Evolutionary conservation across 1,140 invertebrate species (phyloP).

Genomic region (Eciton burchellii): DNA sequence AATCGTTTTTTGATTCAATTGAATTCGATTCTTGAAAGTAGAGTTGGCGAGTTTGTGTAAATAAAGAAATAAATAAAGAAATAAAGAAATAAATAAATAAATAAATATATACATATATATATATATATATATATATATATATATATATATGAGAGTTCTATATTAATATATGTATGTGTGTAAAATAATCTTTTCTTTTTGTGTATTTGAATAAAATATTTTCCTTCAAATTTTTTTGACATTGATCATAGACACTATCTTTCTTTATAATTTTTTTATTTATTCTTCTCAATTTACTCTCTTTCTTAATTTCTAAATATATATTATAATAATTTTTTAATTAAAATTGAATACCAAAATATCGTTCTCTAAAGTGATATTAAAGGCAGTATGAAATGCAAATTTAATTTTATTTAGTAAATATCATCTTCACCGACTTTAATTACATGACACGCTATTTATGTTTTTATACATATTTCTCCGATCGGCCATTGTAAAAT

Average conservation of each 20-base stretch:
- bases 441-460: not conserved
- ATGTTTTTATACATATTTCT: not conserved
- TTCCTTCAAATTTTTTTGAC: not conserved
- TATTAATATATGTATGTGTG: not conserved
- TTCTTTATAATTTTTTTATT: not conserved
- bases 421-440: not conserved
- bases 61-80: no score
- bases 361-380: not conserved
- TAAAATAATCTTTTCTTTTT: not conserved
- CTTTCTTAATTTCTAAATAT: no score
- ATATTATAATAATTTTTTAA: not conserved
- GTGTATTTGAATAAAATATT: not conserved
- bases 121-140: no score
- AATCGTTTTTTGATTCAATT: slow-evolving; percentile 82
- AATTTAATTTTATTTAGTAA: not conserved
- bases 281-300: not conserved
- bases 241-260: not conserved
- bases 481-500: not conserved
- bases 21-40: slow-evolving; percentile 84
- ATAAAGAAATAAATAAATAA: no score
- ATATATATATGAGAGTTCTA: no score
- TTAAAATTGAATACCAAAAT: not conserved
- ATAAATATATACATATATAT: no score
- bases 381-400: not conserved
- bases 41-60: slow-evolving; percentile 81